Conservation (phyloP, 2,888 invertebrate genomes). For the Leistus spinibarbis region DNA sequence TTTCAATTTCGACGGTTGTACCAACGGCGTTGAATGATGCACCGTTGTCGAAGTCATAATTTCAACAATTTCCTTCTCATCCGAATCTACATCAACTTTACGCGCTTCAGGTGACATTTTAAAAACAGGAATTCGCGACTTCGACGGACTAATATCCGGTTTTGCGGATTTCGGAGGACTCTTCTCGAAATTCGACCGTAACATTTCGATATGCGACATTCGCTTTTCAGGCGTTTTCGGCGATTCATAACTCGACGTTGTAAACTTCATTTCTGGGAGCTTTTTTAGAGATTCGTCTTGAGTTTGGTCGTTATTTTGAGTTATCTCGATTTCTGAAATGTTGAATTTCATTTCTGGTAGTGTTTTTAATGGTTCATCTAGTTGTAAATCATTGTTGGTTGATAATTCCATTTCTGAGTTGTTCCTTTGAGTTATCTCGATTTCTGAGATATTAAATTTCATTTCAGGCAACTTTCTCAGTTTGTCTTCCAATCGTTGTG, state of each 20-base stretch:
- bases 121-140: slow-evolving; percentile 56
- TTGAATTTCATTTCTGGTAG: slow-evolving; percentile 65
- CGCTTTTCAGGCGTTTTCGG: slow-evolving; percentile 65
- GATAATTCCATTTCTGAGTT: slow-evolving; percentile 46
- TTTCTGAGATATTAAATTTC: slow-evolving; percentile 45
- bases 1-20: slow-evolving; percentile 51
- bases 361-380: slow-evolving; percentile 55
- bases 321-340: slow-evolving; percentile 56
- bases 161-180: slow-evolving; percentile 49
- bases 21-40: slow-evolving; percentile 50
- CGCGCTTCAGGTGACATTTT: slow-evolving; percentile 53
- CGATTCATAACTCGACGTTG: slow-evolving; percentile 68
- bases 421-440: slow-evolving; percentile 55
- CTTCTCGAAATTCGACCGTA: slow-evolving; percentile 59
- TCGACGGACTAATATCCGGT: slow-evolving; percentile 57
- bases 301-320: slow-evolving; percentile 40
- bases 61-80: slow-evolving; percentile 54
- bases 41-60: slow-evolving; percentile 52
- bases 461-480: background rate
- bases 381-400: slow-evolving; percentile 44
- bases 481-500: background rate
- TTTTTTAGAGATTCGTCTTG: slow-evolving; percentile 55
- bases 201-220: slow-evolving; percentile 62
- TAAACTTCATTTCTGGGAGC: slow-evolving; percentile 65
- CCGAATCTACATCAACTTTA: slow-evolving; percentile 43